phyloP scores from a whole-genome alignment of 1,140 invertebrate genomes.

The Drosophila mauritiana region DNA sequence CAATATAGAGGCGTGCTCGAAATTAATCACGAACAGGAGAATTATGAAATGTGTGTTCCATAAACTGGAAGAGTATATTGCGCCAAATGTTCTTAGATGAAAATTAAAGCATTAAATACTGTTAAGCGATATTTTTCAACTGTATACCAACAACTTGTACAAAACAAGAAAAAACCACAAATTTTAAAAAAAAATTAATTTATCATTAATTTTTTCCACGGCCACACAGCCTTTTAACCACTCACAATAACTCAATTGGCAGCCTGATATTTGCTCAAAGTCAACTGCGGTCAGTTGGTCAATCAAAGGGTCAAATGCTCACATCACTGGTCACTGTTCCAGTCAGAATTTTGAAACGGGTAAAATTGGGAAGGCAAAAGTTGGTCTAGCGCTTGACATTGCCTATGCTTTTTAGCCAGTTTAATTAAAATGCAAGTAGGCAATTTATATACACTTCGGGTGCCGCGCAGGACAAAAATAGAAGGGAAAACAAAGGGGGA shows the following conservation, averaged over 20 bases:
- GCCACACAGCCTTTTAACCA: neutral
- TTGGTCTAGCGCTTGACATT: constrained; percentile 72
- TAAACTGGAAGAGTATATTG: neutral
- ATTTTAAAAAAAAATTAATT: too few relatives aligned
- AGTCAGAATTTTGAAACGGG: constrained; percentile 2
- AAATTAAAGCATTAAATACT: too few relatives aligned
- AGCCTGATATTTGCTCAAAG: constrained; percentile 70
- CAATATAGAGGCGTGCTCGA: constrained; percentile 15
- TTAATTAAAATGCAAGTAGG: constrained; percentile 83
- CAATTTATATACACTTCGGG: constrained; percentile 82
- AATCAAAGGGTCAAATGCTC: constrained; percentile 76
- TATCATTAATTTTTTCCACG: too few relatives aligned
- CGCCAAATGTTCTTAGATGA: too few relatives aligned
- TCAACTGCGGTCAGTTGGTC: constrained; percentile 74
- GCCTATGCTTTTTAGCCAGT: constrained; percentile 75
- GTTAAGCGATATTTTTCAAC: too few relatives aligned
- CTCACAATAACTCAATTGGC: constrained; percentile 13
- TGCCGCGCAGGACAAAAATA: constrained; percentile 28
- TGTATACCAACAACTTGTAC: too few relatives aligned
- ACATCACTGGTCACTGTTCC: constrained; percentile 68
- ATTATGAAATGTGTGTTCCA: neutral
- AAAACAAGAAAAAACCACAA: too few relatives aligned
- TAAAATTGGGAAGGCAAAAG: constrained; percentile 19
- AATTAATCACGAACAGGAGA: constrained; percentile 57
- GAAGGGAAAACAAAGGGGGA: constrained; percentile 13